A percentile compares a stretch with the other conserved stretches of the same genome.
These are phyloP conservation scores for Sitta europaea DNA, from an alignment of 2,113 vertebrate genomes.

Conservation along the genomic window DNA sequence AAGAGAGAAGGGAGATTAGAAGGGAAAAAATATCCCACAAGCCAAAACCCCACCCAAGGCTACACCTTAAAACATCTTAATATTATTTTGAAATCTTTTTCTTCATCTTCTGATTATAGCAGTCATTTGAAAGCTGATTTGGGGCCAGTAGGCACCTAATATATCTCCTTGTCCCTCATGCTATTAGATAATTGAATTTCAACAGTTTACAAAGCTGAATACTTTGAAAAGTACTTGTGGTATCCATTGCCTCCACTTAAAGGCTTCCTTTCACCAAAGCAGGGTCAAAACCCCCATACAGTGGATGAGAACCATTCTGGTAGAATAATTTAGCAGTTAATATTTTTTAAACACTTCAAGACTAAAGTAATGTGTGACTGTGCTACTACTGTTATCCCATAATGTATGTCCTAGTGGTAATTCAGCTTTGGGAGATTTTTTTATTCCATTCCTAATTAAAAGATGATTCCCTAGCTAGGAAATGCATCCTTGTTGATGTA, in stretches of 20 bases:
- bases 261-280: not conserved
- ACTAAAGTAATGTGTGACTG: not conserved
- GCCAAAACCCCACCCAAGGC: rapidly evolving
- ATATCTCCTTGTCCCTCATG: not conserved
- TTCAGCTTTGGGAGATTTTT: not conserved
- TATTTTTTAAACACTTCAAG: not conserved
- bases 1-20: not conserved
- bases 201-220: not conserved
- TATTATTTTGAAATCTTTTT: not conserved
- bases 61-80: not conserved
- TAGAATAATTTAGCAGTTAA: not conserved
- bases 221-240: not conserved
- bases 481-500: not conserved
- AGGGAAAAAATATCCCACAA: not conserved
- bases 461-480: not conserved
- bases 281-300: not conserved
- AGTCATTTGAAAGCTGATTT: not conserved
- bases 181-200: not conserved
- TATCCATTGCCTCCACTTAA: not conserved
- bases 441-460: not conserved
- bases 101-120: not conserved
- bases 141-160: not conserved
- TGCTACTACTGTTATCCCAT: not conserved
- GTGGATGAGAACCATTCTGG: not conserved
- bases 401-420: not conserved